A percentile compares a stretch with the other conserved stretches of the same genome.
These are phyloP conservation scores for cattle (Bos taurus) DNA, from an alignment of 2,113 vertebrate species.

Conservation along the genomic window DNA sequence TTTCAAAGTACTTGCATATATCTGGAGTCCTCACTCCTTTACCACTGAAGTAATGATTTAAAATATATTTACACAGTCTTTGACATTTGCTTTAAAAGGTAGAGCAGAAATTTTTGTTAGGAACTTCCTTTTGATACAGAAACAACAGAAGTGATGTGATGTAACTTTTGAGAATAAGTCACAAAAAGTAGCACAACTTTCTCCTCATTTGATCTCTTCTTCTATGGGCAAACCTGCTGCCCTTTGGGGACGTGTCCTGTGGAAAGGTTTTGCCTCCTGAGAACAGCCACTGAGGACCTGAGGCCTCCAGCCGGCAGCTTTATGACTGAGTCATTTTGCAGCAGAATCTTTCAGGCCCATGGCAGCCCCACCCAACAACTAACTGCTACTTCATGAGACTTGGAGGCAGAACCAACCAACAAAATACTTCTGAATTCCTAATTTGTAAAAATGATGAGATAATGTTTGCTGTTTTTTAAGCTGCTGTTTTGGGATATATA, in stretches of 20 bases:
- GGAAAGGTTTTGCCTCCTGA: neutral
- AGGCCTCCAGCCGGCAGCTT: neutral
- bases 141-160: neutral
- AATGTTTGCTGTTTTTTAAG: neutral
- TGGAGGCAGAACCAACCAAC: neutral
- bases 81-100: neutral
- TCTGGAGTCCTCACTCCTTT: neutral
- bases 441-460: neutral
- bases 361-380: neutral
- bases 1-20: neutral
- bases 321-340: neutral
- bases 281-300: neutral
- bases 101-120: neutral
- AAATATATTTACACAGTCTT: neutral
- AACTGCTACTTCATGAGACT: neutral
- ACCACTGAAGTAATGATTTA: neutral
- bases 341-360: neutral
- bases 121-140: neutral
- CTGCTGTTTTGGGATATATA: neutral
- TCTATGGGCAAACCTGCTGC: neutral
- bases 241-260: neutral
- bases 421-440: neutral
- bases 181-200: neutral
- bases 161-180: neutral
- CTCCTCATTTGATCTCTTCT: neutral